Percentiles rank a stretch among this genome's conserved stretches.
These are phyloP conservation scores for Lepidochitona cinerea DNA, from an alignment of 2,888 invertebrate species.

Conservation along the genomic window DNA sequence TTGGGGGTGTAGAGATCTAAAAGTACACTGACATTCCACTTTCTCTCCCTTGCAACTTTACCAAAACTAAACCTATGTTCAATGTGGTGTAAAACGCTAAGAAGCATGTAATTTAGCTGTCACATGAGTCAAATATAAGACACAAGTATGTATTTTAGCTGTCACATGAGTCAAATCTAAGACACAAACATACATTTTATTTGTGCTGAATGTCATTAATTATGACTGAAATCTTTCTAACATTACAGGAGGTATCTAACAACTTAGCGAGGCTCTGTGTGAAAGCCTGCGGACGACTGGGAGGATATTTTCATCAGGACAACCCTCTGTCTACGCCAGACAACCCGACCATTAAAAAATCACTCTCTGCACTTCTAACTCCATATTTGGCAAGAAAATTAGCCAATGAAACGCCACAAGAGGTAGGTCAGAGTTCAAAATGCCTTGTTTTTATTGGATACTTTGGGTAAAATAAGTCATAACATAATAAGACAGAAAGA, in stretches of 20 bases:
- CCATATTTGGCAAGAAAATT: constrained; percentile 88
- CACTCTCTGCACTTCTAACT: constrained; percentile 82
- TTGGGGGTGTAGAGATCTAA: no score
- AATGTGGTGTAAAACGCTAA: no score
- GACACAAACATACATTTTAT: neutral
- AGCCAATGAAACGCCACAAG: constrained; percentile 80
- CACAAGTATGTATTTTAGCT: neutral
- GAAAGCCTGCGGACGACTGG: constrained; percentile 86
- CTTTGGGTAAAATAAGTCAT: no score
- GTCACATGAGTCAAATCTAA: neutral
- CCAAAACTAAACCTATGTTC: no score
- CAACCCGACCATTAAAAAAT: constrained; percentile 78
- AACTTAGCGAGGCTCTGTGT: constrained; percentile 90
- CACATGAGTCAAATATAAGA: no score
- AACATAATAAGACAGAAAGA: no score
- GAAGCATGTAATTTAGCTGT: no score
- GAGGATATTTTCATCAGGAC: constrained; percentile 72
- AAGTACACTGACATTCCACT: no score
- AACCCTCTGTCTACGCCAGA: constrained; percentile 72
- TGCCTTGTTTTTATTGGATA: no score
- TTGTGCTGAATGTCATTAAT: neutral
- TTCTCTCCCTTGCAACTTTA: no score
- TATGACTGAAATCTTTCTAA: neutral
- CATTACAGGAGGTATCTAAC: constrained; percentile 87
- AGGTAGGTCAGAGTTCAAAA: no score